A percentile compares a stretch with the other conserved stretches of the same genome.
Conservation (phyloP, 2,888 invertebrate genomes). For the Coelogynopora nodosa region DNA sequence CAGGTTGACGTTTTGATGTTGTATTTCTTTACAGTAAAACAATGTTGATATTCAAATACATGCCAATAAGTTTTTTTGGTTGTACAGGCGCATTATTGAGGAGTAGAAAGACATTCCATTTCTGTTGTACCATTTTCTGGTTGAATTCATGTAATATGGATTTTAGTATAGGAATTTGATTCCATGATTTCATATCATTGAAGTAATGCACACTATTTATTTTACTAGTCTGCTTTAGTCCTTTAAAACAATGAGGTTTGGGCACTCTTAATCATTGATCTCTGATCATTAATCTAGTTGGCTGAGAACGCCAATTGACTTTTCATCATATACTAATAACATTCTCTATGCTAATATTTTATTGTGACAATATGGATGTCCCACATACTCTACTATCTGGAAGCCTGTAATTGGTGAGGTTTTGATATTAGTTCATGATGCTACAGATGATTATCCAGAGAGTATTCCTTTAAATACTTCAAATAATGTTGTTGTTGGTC, state of each 20-base stretch:
- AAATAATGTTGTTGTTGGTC: neutral
- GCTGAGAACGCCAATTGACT: too few species aligned
- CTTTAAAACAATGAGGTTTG: conserved; percentile 9
- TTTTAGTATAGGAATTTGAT: neutral
- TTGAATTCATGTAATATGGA: neutral
- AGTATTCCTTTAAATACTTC: neutral
- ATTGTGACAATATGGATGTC: too few species aligned
- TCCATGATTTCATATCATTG: conserved; percentile 16
- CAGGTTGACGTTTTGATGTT: neutral
- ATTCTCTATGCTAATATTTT: too few species aligned
- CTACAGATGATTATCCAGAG: neutral
- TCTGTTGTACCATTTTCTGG: conserved; percentile 22
- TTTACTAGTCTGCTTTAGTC: neutral
- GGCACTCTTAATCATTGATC: neutral
- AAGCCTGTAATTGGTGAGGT: neutral
- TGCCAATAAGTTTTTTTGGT: conserved; percentile 1
- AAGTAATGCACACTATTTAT: neutral
- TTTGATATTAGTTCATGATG: neutral
- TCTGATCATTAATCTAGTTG: too few species aligned
- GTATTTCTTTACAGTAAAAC: neutral
- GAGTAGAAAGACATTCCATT: neutral
- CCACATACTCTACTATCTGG: neutral
- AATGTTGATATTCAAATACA: conserved; percentile 12
- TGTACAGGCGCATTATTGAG: neutral
- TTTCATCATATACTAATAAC: too few species aligned